phyloP scores from a whole-genome alignment of 1,140 invertebrate genomes.

The Ganaspis sp. region DNA sequence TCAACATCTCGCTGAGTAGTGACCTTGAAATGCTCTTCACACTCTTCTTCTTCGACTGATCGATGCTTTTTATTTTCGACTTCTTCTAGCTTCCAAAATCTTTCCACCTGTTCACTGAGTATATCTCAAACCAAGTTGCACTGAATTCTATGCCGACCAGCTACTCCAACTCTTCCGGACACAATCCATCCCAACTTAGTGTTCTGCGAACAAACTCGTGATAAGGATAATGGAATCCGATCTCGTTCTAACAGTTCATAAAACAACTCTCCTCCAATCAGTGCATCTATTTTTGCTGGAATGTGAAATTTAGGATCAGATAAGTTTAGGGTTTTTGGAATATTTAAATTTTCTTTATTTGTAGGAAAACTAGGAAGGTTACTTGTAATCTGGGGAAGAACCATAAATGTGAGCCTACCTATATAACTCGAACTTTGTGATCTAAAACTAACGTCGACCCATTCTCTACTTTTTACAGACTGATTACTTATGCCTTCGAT shows the following conservation, averaged over 20 bases:
- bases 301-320: slow-evolving; percentile 34
- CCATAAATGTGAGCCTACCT: slow-evolving; percentile 14
- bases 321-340: slow-evolving; percentile 22
- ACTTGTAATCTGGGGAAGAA: slow-evolving; percentile 31
- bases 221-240: neutral
- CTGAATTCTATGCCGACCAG: neutral
- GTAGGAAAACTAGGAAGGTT: neutral
- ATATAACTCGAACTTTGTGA: neutral
- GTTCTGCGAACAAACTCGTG: slow-evolving; percentile 43
- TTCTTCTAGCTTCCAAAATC: slow-evolving; percentile 50
- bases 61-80: neutral
- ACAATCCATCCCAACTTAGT: slow-evolving; percentile 46
- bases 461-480: neutral
- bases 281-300: neutral
- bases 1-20: slow-evolving; percentile 19
- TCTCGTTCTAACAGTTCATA: slow-evolving; percentile 2
- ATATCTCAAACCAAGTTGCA: slow-evolving; percentile 3
- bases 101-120: slow-evolving; percentile 32
- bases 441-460: neutral
- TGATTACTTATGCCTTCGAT: slow-evolving; percentile 31
- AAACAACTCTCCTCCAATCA: slow-evolving; percentile 37
- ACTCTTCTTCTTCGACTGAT: slow-evolving; percentile 24
- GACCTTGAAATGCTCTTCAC: slow-evolving; percentile 38
- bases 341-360: neutral
- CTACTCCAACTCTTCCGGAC: slow-evolving; percentile 17